A percentile compares a stretch with the other conserved stretches of the same genome.
Conservation (phyloP, 2,113 vertebrate species). For the Dasypus novemcinctus region DNA sequence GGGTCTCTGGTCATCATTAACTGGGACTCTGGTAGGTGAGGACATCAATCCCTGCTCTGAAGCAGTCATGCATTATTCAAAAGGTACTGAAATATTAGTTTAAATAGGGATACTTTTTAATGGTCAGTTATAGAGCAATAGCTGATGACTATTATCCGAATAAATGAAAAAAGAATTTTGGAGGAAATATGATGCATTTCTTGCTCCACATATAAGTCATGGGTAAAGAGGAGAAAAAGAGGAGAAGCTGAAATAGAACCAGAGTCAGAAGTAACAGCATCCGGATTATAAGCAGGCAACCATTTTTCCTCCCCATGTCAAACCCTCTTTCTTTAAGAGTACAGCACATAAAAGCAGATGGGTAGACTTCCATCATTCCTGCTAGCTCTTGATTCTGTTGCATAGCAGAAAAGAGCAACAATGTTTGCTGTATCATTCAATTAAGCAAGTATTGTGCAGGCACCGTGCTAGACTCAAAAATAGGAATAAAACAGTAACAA, state of each 20-base stretch:
- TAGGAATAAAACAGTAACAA: background rate
- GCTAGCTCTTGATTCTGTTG: background rate
- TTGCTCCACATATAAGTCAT: background rate
- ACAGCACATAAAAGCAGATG: background rate
- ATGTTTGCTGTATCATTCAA: background rate
- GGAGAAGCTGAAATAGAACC: background rate
- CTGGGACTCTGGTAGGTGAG: constrained; percentile 51
- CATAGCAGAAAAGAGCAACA: background rate
- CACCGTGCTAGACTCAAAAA: background rate
- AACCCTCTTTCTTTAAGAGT: background rate
- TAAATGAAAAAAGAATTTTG: constrained; percentile 26
- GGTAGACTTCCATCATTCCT: background rate
- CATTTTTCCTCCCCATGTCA: background rate
- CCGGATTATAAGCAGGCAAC: background rate
- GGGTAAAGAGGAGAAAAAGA: background rate
- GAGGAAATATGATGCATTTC: background rate
- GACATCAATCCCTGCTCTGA: constrained; percentile 61
- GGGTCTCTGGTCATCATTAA: constrained; percentile 65
- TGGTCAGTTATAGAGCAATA: constrained; percentile 22
- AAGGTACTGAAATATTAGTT: constrained; percentile 65
- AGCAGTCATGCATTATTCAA: constrained; percentile 71
- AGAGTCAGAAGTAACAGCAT: background rate
- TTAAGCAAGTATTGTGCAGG: background rate
- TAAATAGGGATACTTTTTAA: constrained; percentile 50
- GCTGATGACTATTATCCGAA: background rate